These are phyloP conservation scores for Brachionus sp. DNA, from an alignment of 1,140 invertebrate species.

Conservation along the genomic window DNA sequence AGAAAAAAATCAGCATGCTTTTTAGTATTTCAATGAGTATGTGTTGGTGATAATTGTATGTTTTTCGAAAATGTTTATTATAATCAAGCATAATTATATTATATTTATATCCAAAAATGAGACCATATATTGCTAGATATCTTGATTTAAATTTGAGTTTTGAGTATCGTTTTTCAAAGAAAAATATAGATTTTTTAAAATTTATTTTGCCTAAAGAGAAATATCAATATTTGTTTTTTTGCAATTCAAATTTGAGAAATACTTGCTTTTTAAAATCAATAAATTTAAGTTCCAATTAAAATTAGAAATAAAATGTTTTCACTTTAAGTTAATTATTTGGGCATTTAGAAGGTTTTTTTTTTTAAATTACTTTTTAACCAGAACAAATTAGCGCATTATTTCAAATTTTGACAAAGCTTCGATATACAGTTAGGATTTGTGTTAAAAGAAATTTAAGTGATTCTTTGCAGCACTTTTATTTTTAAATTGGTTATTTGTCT, in stretches of 20 bases:
- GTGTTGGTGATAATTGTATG: no score
- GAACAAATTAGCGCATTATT: neutral
- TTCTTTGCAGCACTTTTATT: no score
- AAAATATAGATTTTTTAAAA: neutral
- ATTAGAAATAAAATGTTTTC: neutral
- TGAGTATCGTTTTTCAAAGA: neutral
- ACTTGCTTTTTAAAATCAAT: neutral
- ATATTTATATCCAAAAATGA: neutral
- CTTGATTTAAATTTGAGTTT: neutral
- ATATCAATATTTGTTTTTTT: neutral
- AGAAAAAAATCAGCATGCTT: neutral
- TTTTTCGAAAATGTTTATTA: no score
- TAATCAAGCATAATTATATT: neutral
- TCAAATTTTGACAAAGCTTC: neutral
- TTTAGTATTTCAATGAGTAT: neutral
- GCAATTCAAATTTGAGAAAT: neutral
- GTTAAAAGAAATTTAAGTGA: no score
- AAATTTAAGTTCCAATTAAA: neutral
- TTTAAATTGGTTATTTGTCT: no score
- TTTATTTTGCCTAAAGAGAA: neutral
- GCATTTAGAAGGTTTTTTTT: neutral
- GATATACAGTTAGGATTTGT: no score
- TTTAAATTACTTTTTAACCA: neutral
- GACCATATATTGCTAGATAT: no score
- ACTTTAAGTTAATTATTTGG: neutral